Evolutionary conservation across 1,140 invertebrate genomes (phyloP).

Genomic region (Cyphomyrmex costatus): DNA sequence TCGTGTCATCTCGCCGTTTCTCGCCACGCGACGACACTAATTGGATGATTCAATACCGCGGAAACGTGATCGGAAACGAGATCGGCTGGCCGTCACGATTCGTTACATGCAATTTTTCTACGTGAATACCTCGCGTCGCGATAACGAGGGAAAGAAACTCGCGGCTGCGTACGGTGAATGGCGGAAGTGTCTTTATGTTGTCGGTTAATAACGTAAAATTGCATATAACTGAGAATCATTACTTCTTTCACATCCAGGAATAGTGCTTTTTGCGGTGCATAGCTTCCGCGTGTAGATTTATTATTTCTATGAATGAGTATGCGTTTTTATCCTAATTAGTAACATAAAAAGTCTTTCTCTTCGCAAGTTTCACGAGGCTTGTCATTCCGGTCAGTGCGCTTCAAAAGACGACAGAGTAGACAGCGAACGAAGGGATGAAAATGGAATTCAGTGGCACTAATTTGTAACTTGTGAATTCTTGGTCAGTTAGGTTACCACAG

Average conservation of each 20-base stretch:
- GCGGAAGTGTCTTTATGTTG: slow-evolving; percentile 53
- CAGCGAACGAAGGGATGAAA: not conserved
- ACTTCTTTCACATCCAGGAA: not conserved
- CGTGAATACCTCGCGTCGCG: slow-evolving; percentile 61
- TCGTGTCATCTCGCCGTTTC: slow-evolving; percentile 77
- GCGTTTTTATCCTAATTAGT: slow-evolving; percentile 10
- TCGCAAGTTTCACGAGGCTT: not conserved
- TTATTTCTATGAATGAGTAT: slow-evolving; percentile 31
- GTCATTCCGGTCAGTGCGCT: slow-evolving; percentile 11
- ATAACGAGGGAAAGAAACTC: slow-evolving; percentile 71
- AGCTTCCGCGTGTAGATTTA: not conserved
- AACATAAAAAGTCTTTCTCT: not conserved
- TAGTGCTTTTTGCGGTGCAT: not conserved
- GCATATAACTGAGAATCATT: slow-evolving; percentile 32
- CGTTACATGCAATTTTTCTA: slow-evolving; percentile 78
- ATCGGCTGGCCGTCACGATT: slow-evolving; percentile 75
- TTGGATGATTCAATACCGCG: slow-evolving; percentile 82
- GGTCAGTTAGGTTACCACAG: not conserved
- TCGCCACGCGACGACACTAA: slow-evolving; percentile 75
- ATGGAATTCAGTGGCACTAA: slow-evolving; percentile 18
- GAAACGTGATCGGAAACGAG: slow-evolving; percentile 82
- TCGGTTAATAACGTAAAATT: slow-evolving; percentile 68
- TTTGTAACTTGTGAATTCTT: not conserved
- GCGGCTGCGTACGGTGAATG: slow-evolving; percentile 62
- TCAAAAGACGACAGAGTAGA: not conserved